phyloP scores from a whole-genome alignment of 1,140 invertebrate genomes.

The Triops cancriformis region DNA sequence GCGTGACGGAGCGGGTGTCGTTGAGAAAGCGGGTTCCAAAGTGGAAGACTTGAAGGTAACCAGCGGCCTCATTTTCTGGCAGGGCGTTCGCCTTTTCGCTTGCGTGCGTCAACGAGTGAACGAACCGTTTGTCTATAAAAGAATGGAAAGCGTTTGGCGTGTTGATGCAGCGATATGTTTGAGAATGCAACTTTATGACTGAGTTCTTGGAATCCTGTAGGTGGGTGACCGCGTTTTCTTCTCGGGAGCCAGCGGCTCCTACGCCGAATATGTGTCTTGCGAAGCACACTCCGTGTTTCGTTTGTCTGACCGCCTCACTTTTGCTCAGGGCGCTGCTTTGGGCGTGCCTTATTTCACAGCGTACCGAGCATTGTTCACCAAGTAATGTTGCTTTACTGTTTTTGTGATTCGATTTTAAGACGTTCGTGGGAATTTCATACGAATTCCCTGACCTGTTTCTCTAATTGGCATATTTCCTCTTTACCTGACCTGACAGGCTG shows the following conservation, averaged over 20 bases:
- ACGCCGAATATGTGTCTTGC: conserved; percentile 45
- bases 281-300: conserved; percentile 37
- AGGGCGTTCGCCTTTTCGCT: too few relatives aligned
- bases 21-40: conserved; percentile 42
- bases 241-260: conserved; percentile 40
- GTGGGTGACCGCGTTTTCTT: conserved; percentile 47
- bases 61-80: too few relatives aligned
- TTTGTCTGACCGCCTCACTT: conserved; percentile 41
- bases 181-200: conserved; percentile 16
- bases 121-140: too few relatives aligned
- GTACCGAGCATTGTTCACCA: conserved; percentile 43
- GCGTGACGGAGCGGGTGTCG: conserved; percentile 46
- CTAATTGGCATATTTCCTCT: too few relatives aligned
- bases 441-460: too few relatives aligned
- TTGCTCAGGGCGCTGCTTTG: conserved; percentile 47
- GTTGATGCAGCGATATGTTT: too few relatives aligned
- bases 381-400: too few relatives aligned
- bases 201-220: conserved; percentile 32
- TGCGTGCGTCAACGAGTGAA: too few relatives aligned
- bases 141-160: too few relatives aligned
- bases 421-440: too few relatives aligned
- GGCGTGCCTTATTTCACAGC: conserved; percentile 54
- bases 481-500: too few relatives aligned
- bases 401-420: too few relatives aligned
- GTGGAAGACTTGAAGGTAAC: conserved; percentile 44